A percentile compares a stretch with the other conserved stretches of the same genome.
phyloP scores from a whole-genome alignment of 1,140 invertebrate species.

The Trigoniulus corallinus region DNA sequence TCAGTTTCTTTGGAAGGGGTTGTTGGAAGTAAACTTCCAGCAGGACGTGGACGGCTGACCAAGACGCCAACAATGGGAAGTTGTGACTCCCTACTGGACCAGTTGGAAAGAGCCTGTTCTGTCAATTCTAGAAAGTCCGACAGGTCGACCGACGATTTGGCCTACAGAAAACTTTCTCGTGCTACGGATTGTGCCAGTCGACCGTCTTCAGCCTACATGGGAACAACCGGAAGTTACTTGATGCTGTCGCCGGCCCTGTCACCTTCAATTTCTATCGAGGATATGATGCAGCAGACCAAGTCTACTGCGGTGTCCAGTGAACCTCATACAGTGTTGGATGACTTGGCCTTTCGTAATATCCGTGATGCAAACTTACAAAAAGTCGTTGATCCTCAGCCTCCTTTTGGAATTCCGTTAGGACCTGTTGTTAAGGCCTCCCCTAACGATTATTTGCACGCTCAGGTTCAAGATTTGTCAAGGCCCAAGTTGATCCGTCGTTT shows the following conservation, averaged over 20 bases:
- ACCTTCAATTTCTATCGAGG: constrained; percentile 14
- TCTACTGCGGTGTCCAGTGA: constrained; percentile 26
- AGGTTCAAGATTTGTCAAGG: constrained; percentile 28
- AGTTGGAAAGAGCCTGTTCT: constrained; percentile 19
- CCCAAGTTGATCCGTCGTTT: constrained; percentile 42
- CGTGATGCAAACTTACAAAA: constrained; percentile 54
- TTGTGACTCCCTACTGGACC: constrained; percentile 5
- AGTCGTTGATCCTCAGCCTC: constrained; percentile 60
- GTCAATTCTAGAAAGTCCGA: constrained; percentile 26
- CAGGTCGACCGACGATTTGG: constrained; percentile 58
- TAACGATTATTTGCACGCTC: constrained; percentile 64
- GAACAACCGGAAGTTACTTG: constrained; percentile 38
- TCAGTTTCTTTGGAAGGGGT: background rate
- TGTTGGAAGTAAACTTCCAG: background rate
- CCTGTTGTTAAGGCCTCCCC: constrained; percentile 53
- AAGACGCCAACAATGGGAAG: constrained; percentile 2
- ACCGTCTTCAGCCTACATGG: constrained; percentile 34
- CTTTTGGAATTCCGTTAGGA: constrained; percentile 72
- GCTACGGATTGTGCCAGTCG: constrained; percentile 23
- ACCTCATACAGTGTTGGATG: constrained; percentile 64
- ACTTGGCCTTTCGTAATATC: constrained; percentile 62
- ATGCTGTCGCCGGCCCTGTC: constrained; percentile 45
- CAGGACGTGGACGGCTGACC: background rate
- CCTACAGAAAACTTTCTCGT: constrained; percentile 44
- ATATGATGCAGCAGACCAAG: background rate